Conservation (phyloP, 1,140 invertebrate species). For the Drosophila arizonae region DNA sequence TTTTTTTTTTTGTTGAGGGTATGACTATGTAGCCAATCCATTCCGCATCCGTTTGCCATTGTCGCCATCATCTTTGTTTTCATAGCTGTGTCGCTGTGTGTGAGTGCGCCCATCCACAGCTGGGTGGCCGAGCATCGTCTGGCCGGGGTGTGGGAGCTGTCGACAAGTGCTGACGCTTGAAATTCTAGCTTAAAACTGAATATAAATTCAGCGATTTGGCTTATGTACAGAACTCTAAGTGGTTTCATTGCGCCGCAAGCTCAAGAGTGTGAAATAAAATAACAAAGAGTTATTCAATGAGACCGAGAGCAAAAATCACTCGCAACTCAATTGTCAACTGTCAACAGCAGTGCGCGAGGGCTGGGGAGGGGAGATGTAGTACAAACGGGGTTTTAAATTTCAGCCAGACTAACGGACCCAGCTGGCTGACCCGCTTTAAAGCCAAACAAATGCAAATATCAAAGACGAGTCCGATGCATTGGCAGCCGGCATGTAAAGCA, state of each 20-base stretch:
- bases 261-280: slow-evolving; percentile 57
- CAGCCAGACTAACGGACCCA: slow-evolving; percentile 40
- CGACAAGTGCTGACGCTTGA: slow-evolving; percentile 62
- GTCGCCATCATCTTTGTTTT: slow-evolving; percentile 39
- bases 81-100: slow-evolving; percentile 39
- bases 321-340: slow-evolving; percentile 72
- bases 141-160: slow-evolving; percentile 24
- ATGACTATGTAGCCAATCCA: slow-evolving; percentile 7
- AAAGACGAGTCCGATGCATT: slow-evolving; percentile 41
- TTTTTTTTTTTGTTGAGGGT: neutral
- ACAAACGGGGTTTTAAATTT: slow-evolving; percentile 54
- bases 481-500: slow-evolving; percentile 18
- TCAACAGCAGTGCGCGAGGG: slow-evolving; percentile 5
- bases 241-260: slow-evolving; percentile 59
- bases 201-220: slow-evolving; percentile 48
- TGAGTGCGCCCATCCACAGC: slow-evolving; percentile 50
- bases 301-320: slow-evolving; percentile 33
- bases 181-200: slow-evolving; percentile 52
- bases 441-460: slow-evolving; percentile 70
- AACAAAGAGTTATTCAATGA: slow-evolving; percentile 8
- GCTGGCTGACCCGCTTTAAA: slow-evolving; percentile 67
- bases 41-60: slow-evolving; percentile 5
- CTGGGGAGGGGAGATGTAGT: too few species aligned
- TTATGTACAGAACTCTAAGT: slow-evolving; percentile 52
- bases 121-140: neutral